These are phyloP conservation scores for Pollimyrus isidori DNA, from an alignment of 2,113 vertebrate species.

Conservation along the genomic window DNA sequence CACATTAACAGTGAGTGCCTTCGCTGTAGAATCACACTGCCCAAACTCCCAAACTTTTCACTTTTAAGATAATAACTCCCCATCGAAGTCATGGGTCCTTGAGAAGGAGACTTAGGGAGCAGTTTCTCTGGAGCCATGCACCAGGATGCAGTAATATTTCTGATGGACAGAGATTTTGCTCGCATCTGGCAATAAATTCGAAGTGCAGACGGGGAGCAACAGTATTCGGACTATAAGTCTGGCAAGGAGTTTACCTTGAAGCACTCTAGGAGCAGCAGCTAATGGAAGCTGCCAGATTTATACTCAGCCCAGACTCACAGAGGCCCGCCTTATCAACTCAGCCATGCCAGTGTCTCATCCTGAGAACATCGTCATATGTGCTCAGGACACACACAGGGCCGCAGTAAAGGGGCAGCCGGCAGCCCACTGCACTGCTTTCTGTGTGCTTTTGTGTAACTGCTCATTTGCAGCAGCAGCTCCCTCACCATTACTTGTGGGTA, in stretches of 20 bases:
- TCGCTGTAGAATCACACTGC: not conserved
- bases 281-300: slow-evolving; percentile 26
- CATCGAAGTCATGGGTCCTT: not conserved
- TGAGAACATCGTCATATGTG: not conserved
- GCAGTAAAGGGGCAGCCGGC: not conserved
- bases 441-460: not conserved
- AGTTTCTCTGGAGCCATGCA: not conserved
- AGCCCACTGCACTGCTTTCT: not conserved
- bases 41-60: slow-evolving; percentile 1
- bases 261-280: not conserved
- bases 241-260: slow-evolving; percentile 19
- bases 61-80: not conserved
- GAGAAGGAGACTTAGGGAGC: not conserved
- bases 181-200: slow-evolving; percentile 10
- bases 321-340: not conserved
- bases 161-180: not conserved
- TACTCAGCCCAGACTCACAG: not conserved
- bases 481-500: not conserved
- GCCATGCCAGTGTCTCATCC: not conserved
- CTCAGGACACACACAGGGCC: not conserved
- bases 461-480: not conserved
- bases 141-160: slow-evolving; percentile 10
- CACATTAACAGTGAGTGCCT: not conserved
- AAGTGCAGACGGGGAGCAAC: not conserved
- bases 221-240: not conserved